phyloP scores from a whole-genome alignment of 2,113 vertebrate species.

The Microcebus murinus region DNA sequence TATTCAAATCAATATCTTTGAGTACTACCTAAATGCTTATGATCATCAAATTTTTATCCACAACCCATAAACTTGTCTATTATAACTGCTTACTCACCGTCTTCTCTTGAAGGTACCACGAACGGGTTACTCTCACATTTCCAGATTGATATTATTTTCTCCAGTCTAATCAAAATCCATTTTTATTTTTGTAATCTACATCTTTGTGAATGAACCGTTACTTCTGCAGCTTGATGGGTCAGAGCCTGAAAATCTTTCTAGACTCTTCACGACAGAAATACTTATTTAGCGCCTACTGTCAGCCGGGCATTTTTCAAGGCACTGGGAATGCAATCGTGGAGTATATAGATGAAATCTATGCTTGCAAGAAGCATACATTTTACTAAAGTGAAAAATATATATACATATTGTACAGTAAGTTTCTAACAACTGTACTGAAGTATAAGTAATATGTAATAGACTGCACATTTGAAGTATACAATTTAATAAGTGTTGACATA shows the following conservation, averaged over 20 bases:
- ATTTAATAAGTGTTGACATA: background rate
- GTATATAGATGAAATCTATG: background rate
- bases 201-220: background rate
- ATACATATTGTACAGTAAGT: background rate
- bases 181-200: background rate
- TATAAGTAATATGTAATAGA: background rate
- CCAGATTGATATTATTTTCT: background rate
- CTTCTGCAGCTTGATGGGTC: slow-evolving; percentile 13
- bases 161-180: background rate
- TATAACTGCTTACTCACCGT: background rate
- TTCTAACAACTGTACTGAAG: background rate
- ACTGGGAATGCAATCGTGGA: background rate
- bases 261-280: background rate
- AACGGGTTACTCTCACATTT: background rate
- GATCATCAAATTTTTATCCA: background rate
- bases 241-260: background rate
- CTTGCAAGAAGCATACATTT: background rate
- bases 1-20: background rate
- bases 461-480: background rate
- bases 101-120: background rate
- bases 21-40: background rate
- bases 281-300: background rate
- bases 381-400: background rate
- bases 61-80: background rate
- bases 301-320: background rate